Conservation (phyloP, 2,797 vertebrate species). For the Falco peregrinus region DNA sequence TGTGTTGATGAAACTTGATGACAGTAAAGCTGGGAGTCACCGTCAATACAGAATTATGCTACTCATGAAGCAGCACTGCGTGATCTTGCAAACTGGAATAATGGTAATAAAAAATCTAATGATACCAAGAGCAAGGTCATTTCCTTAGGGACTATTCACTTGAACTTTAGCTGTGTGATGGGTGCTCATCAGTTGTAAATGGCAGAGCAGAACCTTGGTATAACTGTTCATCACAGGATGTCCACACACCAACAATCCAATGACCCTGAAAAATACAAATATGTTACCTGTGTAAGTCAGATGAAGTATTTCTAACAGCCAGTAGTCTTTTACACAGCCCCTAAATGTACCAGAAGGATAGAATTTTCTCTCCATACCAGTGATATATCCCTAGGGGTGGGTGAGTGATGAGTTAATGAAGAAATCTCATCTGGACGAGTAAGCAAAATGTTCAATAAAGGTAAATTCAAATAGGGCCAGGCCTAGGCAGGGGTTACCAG, state of each 20-base stretch:
- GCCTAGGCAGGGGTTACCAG: not conserved
- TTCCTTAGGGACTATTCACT: not conserved
- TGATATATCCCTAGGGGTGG: not conserved
- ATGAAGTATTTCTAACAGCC: not conserved
- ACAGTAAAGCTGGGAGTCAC: fast-evolving
- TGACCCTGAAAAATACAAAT: not conserved
- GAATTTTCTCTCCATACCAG: not conserved
- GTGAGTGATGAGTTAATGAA: not conserved
- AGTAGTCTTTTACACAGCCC: not conserved
- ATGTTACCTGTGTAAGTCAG: not conserved
- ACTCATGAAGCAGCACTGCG: not conserved
- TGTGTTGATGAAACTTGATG: fast-evolving
- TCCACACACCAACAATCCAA: not conserved
- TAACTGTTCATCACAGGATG: not conserved
- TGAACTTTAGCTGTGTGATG: conserved; percentile 9
- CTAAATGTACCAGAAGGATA: not conserved
- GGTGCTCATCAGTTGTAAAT: not conserved
- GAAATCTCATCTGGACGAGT: not conserved
- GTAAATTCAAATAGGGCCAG: not conserved
- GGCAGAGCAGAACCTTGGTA: not conserved
- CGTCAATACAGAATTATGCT: not conserved
- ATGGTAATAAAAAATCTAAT: conserved; percentile 17
- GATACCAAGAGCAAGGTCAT: not conserved
- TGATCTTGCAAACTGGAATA: not conserved
- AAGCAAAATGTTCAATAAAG: not conserved